Evolutionary conservation across 2,113 vertebrate species (phyloP), one percentile per base, ranked within the genome.

Genomic region (Larimichthys crocea): DNA sequence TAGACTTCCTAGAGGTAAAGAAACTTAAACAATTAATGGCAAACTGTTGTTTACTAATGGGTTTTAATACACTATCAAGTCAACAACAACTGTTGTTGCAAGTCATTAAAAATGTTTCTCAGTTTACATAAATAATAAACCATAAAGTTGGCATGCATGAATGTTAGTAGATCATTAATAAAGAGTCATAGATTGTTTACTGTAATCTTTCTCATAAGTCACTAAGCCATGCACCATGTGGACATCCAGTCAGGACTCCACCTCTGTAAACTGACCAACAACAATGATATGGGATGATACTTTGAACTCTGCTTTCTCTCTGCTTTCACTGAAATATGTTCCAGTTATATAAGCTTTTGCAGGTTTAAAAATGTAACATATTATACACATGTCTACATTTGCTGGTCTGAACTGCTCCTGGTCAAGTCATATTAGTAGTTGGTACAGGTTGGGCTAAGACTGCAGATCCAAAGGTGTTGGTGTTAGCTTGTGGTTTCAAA

Each of bases 291-390:
- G 17, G 24, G 42, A 40, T 26, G 57, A 62, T 29, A 17, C 16
- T 4, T 40, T 12, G n/a, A 57, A 1, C 55, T 29, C 24, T 56
- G 12, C 40, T 2, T 44, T 24, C 19, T 15, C n/a, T 10, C n/a
- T 19, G 26, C 6, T n/a, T 40, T 66, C 55, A 4, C 24, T 61
- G 52, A 46, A 53, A 31, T 17, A 48, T 49, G 20, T 53, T 29
- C 26, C 31, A 14, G 20, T 75, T 22, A 24, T 24, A 78, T 17
- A 57, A 55, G 49, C 20, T 66, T 62, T 49, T 24, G 10, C 16
- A 61, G 19, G 48, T 56, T 70, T 80, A 62, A 62, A 72, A 76
- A 55, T 73, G 26, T 56, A 56, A 76, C 55, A 72, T 31, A 6
- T 35, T 6, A 35, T 35, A 6, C 20, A 19, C 5, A 11, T 46